These are phyloP conservation scores for Noturus placidus DNA, from an alignment of 2,113 vertebrate species.

Conservation along the genomic window DNA sequence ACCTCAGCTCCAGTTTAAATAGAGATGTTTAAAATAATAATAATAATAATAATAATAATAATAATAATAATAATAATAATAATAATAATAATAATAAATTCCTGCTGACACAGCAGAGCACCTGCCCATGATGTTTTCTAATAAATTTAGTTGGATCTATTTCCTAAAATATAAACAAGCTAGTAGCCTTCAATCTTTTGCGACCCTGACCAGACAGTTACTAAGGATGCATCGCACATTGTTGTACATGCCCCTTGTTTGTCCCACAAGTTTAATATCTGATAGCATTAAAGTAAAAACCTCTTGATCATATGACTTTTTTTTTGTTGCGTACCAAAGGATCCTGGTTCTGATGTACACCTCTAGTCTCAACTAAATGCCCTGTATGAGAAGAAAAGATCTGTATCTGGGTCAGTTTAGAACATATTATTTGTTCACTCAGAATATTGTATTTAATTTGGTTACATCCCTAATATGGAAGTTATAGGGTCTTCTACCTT, in stretches of 20 bases:
- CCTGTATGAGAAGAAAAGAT: neutral
- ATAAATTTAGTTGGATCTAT: neutral
- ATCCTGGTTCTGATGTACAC: neutral
- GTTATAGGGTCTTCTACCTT: neutral
- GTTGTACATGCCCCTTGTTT: neutral
- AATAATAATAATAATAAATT: too few species aligned
- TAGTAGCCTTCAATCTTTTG: neutral
- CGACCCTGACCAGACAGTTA: neutral
- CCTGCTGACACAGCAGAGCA: neutral
- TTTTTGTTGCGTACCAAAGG: neutral
- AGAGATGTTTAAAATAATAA: neutral
- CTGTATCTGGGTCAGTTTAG: neutral
- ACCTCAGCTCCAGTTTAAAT: neutral
- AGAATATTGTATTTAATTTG: neutral
- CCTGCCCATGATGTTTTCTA: neutral
- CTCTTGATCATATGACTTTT: neutral
- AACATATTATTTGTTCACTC: neutral
- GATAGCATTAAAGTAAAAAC: neutral
- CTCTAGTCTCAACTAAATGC: neutral
- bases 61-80: too few species aligned
- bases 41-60: too few species aligned
- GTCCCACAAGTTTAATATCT: neutral
- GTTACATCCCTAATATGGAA: neutral
- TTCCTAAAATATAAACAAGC: neutral
- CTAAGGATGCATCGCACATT: neutral